Evolutionary conservation across 2,797 vertebrate genomes (phyloP).

Genomic region (Diplodus puntazzo): DNA sequence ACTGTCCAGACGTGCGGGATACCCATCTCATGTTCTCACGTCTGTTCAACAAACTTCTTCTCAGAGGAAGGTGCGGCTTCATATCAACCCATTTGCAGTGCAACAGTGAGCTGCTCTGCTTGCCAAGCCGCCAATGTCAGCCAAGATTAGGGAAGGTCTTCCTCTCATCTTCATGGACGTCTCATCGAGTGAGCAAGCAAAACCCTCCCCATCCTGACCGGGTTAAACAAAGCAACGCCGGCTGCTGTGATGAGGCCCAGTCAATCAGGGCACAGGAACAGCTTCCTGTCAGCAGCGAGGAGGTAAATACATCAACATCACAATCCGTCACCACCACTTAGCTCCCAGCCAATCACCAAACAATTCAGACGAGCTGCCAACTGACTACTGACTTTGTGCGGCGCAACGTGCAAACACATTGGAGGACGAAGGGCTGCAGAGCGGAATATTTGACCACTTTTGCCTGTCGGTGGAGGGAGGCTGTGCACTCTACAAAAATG

Average conservation of each 20-base stretch:
- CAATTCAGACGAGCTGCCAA: slow-evolving; percentile 68
- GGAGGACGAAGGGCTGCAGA: slow-evolving; percentile 56
- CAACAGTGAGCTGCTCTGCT: slow-evolving; percentile 30
- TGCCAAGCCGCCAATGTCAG: slow-evolving; percentile 83
- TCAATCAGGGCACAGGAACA: slow-evolving; percentile 76
- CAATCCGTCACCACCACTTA: slow-evolving; percentile 77
- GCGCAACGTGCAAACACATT: slow-evolving; percentile 52
- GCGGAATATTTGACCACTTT: slow-evolving; percentile 57
- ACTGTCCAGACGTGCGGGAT: not conserved
- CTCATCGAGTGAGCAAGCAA: slow-evolving; percentile 83
- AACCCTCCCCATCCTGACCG: slow-evolving; percentile 72
- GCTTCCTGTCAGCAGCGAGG: slow-evolving; percentile 75
- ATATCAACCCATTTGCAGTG: slow-evolving; percentile 41
- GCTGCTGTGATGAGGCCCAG: slow-evolving; percentile 72
- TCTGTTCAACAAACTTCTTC: slow-evolving; percentile 36
- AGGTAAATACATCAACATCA: slow-evolving; percentile 84
- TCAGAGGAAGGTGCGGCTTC: slow-evolving; percentile 32
- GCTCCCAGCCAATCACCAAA: slow-evolving; percentile 77
- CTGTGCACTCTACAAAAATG: slow-evolving; percentile 38
- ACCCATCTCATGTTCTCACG: not conserved
- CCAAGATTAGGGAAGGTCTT: slow-evolving; percentile 83
- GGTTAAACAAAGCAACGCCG: slow-evolving; percentile 80
- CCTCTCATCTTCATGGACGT: slow-evolving; percentile 78
- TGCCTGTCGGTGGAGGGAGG: slow-evolving; percentile 47
- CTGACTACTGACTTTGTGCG: slow-evolving; percentile 60